Conservation (phyloP, 2,113 vertebrate genomes). For the Chionis minor region DNA sequence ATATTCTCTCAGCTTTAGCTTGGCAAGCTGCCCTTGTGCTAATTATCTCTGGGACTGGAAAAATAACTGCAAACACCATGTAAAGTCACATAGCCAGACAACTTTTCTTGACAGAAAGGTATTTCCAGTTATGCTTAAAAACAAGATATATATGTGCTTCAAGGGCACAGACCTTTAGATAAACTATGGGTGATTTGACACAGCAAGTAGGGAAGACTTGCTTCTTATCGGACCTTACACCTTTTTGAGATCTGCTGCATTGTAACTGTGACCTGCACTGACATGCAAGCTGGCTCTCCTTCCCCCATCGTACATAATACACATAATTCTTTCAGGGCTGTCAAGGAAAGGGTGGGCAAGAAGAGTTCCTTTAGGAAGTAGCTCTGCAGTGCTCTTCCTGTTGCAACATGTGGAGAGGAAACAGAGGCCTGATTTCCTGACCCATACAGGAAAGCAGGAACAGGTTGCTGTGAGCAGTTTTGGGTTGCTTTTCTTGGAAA, state of each 20-base stretch:
- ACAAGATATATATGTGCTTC: constrained; percentile 64
- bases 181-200: constrained; percentile 69
- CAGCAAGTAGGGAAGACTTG: constrained; percentile 51
- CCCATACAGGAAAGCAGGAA: constrained; percentile 79
- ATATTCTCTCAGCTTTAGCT: constrained; percentile 61
- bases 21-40: constrained; percentile 66
- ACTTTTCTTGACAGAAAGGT: constrained; percentile 58
- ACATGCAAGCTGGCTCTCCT: constrained; percentile 70
- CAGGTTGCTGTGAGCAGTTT: constrained; percentile 75
- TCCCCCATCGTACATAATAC: constrained; percentile 64
- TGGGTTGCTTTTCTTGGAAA: constrained; percentile 73
- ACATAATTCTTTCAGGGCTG: constrained; percentile 81
- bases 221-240: constrained; percentile 76
- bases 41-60: constrained; percentile 65
- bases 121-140: constrained; percentile 70
- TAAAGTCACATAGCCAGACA: constrained; percentile 44
- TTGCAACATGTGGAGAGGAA: constrained; percentile 79
- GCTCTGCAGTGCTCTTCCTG: constrained; percentile 76
- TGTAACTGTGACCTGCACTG: constrained; percentile 67
- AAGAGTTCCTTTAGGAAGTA: constrained; percentile 81
- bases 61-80: constrained; percentile 43
- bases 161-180: constrained; percentile 69
- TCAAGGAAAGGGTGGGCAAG: constrained; percentile 79
- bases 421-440: constrained; percentile 75
- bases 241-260: constrained; percentile 71